Evolutionary conservation across 2,113 vertebrate genomes (phyloP), one percentile per base, ranked within the genome.

Genomic region (Pedetes capensis): DNA sequence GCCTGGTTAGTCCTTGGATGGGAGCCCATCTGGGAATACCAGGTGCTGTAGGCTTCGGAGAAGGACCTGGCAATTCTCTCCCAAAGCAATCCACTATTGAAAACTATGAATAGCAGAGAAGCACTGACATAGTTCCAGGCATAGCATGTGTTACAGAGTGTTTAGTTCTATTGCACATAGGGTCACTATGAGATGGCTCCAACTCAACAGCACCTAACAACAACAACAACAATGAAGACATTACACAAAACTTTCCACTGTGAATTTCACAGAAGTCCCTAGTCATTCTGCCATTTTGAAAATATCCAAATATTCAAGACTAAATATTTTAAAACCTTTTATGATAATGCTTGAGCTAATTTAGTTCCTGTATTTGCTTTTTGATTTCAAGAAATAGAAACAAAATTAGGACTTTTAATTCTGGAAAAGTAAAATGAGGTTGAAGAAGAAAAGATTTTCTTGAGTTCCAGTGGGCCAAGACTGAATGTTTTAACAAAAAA

Each of bases 371-470:
- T 2, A 57, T 76, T 96, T 94, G 29, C 25, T 84, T 87, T 96
- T 90, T 88, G 2, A 75, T 90, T 93, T 71, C n/a, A 69, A 91
- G 53, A 95, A 37, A 66, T 85, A 29, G 2, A n/a, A 72, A 83
- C 69, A 88, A 93, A 82, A n/a, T 89, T 91, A 51, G 75, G 66
- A 84, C 12, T 96, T 91, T 89, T n/a, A 83, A 53, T 88, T 96
- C 14, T 93, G 51, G 34, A 88, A 95, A 90, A 17, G 5, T 82
- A 84, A 96, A 81, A 69, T 86, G 32, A 92, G 49, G 8, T 34
- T 90, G 64, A 93, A 87, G 32, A 61, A 66, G 61, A 91, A 89
- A 91, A 72, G 18, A 39, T 13, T n/a, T 57, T 91, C 34, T 93
- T 95, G 93, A 72, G 13, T 91, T 87, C 25, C 75, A 81, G 2